Evolutionary conservation across 23 tunicate genomes (phyloP).

Genomic region (Styela clava): DNA sequence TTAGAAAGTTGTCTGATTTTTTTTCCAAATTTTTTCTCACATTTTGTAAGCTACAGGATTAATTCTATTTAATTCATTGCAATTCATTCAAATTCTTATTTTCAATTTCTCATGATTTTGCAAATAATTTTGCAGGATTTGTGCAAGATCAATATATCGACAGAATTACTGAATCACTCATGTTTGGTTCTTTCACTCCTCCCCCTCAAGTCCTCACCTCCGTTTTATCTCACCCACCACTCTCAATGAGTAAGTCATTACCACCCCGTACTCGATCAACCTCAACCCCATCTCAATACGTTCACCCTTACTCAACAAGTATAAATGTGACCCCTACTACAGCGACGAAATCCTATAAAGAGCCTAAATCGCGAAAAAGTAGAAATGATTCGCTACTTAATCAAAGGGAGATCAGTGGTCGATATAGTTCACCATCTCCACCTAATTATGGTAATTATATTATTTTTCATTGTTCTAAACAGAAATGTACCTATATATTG

Average conservation of each 20-base stretch:
- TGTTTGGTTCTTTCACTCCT: not conserved
- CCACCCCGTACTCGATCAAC: not conserved
- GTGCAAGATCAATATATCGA: not conserved
- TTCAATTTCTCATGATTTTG: not conserved
- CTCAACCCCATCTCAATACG: not conserved
- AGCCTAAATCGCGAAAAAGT: too few relatives aligned
- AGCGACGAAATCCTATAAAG: not conserved
- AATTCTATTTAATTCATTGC: too few relatives aligned
- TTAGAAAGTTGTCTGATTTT: too few relatives aligned
- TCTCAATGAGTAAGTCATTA: not conserved
- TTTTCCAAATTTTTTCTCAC: too few relatives aligned
- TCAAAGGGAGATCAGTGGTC: not conserved
- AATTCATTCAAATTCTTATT: not conserved
- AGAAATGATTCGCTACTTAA: not conserved
- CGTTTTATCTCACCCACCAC: not conserved
- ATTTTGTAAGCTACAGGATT: too few relatives aligned
- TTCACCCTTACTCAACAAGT: not conserved
- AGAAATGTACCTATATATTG: too few relatives aligned
- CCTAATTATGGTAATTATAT: conserved; percentile 8
- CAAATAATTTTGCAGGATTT: not conserved
- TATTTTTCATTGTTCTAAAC: too few relatives aligned
- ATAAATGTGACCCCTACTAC: not conserved
- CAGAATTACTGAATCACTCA: not conserved
- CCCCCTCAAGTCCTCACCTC: not conserved
- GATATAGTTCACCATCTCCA: not conserved